These are phyloP conservation scores for Melolontha melolontha DNA, from an alignment of 2,888 invertebrate species.

Conservation along the genomic window DNA sequence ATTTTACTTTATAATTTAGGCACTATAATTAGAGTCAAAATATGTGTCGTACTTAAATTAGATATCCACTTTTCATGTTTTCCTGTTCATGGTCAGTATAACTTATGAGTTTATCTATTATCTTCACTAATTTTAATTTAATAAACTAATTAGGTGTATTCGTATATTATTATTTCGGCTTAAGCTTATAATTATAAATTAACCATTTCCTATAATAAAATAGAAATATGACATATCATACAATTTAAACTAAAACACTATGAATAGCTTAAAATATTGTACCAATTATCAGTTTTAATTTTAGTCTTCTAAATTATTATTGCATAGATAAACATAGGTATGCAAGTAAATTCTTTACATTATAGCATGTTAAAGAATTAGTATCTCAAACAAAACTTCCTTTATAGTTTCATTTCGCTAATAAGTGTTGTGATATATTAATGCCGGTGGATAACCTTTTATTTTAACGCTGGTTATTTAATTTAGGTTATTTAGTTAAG, in stretches of 20 bases:
- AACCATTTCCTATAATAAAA: neutral
- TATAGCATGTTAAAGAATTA: too few species aligned
- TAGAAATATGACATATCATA: neutral
- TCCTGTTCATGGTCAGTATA: conserved; percentile 22
- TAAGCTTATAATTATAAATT: conserved; percentile 19
- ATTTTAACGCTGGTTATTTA: too few species aligned
- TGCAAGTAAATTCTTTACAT: too few species aligned
- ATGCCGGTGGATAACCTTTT: too few species aligned
- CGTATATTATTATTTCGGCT: conserved; percentile 3
- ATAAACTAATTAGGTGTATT: conserved; percentile 25
- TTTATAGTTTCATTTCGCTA: too few species aligned
- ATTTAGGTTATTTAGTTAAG: too few species aligned
- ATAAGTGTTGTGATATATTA: too few species aligned
- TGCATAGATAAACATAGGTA: too few species aligned
- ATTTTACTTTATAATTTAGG: conserved; percentile 30
- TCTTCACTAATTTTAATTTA: conserved; percentile 11
- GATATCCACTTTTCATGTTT: conserved; percentile 23
- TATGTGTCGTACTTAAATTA: conserved; percentile 14
- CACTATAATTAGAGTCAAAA: neutral
- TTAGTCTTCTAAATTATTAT: too few species aligned
- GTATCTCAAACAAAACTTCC: too few species aligned
- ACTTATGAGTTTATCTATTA: conserved; percentile 24
- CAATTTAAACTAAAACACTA: conserved; percentile 1
- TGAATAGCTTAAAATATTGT: neutral
- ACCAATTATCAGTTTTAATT: too few species aligned